Conservation (phyloP, 2,113 vertebrate genomes). For the Sturnus vulgaris region DNA sequence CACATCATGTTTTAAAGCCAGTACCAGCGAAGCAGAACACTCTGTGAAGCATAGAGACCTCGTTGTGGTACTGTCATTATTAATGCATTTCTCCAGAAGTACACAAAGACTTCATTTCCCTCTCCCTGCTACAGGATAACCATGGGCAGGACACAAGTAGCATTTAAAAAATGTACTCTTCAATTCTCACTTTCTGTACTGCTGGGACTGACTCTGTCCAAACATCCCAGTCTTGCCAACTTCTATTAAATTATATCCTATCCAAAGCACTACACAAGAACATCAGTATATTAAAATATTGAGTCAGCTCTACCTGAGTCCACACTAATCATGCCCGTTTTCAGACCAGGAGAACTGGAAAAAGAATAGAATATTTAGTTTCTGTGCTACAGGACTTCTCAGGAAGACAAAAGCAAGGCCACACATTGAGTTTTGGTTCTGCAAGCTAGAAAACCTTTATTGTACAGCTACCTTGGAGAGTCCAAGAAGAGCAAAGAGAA, state of each 20-base stretch:
- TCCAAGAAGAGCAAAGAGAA: background rate
- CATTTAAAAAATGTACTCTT: background rate
- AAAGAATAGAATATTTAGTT: background rate
- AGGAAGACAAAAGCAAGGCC: background rate
- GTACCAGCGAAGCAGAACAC: background rate
- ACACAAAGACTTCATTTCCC: background rate
- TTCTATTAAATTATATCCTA: background rate
- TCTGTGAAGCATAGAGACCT: background rate
- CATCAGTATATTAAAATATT: background rate
- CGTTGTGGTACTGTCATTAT: background rate
- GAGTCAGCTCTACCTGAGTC: background rate
- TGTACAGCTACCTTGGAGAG: background rate
- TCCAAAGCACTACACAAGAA: background rate
- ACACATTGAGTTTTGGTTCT: background rate
- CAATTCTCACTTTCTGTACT: background rate
- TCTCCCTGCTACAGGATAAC: background rate
- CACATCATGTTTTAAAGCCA: background rate
- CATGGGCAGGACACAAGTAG: background rate
- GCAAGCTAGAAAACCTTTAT: background rate
- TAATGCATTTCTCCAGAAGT: background rate
- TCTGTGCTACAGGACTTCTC: background rate
- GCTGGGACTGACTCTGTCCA: background rate
- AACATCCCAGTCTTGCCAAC: conserved; percentile 5
- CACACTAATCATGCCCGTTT: background rate
- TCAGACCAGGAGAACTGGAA: background rate